A percentile compares a stretch with the other conserved stretches of the same genome.
Conservation (phyloP, 2,797 vertebrate genomes). For the Lerista edwardsae region DNA sequence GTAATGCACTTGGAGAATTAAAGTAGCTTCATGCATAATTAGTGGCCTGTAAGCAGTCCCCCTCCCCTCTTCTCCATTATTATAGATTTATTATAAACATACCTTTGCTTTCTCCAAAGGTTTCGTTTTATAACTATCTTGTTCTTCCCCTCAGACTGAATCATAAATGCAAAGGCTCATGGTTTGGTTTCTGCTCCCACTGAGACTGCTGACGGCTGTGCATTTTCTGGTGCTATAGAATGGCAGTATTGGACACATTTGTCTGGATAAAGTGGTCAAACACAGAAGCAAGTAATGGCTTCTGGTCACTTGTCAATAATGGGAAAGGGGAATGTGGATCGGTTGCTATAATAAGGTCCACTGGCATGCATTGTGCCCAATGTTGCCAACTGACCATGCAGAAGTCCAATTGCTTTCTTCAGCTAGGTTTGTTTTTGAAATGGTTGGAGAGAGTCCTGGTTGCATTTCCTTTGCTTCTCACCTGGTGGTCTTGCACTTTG, state of each 20-base stretch:
- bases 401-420: too few relatives aligned
- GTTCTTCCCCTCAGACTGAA: background rate
- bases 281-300: background rate
- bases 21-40: constrained; percentile 15
- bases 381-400: too few relatives aligned
- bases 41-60: background rate
- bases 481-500: background rate
- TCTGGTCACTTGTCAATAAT: background rate
- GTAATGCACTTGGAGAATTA: constrained; percentile 24
- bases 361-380: background rate
- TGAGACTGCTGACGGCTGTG: background rate
- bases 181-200: background rate
- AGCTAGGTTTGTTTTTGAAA: too few relatives aligned
- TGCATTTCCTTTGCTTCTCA: background rate
- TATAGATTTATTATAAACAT: background rate
- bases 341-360: background rate
- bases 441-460: too few relatives aligned
- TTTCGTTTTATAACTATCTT: background rate
- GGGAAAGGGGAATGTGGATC: background rate
- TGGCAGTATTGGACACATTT: background rate
- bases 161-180: background rate
- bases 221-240: background rate
- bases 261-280: constrained; percentile 1
- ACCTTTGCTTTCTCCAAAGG: background rate
- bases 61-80: background rate